Evolutionary conservation across 2,888 invertebrate species (phyloP), one percentile per base, ranked within the genome.

Genomic region (Protonemura montana): DNA sequence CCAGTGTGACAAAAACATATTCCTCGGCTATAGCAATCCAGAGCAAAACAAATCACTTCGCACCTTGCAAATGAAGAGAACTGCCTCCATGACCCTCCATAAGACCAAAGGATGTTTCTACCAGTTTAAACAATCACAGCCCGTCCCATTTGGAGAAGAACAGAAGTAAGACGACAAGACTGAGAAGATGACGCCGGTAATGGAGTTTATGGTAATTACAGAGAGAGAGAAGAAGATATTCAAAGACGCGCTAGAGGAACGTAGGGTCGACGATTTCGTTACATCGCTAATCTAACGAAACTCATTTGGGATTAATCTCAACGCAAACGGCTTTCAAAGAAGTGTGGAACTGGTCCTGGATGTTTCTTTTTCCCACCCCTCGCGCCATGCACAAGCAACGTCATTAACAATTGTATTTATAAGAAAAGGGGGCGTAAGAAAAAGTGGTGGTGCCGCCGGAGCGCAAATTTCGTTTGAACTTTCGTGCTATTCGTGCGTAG

Each of bases 361-460:
- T 59, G 59, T 59, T 59, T 59, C 59, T 59, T 59, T 59, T 59
- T 59, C 59, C 13, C n/a, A 59, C 6, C 59, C 59, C 59, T 13
- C 59, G 59, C 13, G 59, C 59, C 16, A 3, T 59, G 59, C 59
- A 2, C 16, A 3, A 16, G 59, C 59, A 2, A 59, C 13, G 59
- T 59, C 59, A 59, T 59, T 59, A 59, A 59, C 59, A 59, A 59
- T 59, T 59, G 59, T 59, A 59, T 59, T 59, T 59, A 59, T 59
- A 59, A 59, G 59, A 59, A 59, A n/a, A 3, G 59, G 2, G 59
- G 21, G 13, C 21, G 59, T 10, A 21, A 59, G 59, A 59, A 59
- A 59, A 10, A 21, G 59, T 21, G 1, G 59, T 10, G 59, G 21
- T 10, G 59, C 7, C n/a, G n/a, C 59, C 7, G 59, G 59, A 59